phyloP scores from a whole-genome alignment of 1,140 invertebrate species.

The Ctenoplectra terminalis region DNA sequence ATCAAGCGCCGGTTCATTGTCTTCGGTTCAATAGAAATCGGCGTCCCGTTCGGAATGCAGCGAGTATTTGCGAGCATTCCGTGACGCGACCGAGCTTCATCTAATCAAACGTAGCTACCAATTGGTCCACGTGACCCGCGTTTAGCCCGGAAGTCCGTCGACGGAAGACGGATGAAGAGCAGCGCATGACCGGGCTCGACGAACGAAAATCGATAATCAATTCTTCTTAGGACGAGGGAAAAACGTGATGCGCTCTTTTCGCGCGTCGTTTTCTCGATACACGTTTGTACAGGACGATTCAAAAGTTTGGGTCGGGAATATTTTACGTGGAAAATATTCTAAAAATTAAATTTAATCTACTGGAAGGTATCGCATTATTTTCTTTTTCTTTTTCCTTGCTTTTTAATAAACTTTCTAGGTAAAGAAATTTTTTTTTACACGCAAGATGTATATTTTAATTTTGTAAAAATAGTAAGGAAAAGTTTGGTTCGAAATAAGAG shows the following conservation, averaged over 20 bases:
- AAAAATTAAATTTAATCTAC: too few species aligned
- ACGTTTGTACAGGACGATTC: not conserved
- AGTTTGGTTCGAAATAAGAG: too few species aligned
- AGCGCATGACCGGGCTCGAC: constrained; percentile 14
- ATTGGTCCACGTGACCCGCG: constrained; percentile 13
- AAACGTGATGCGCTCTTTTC: too few species aligned
- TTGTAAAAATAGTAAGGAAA: too few species aligned
- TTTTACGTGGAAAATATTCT: too few species aligned
- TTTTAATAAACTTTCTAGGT: too few species aligned
- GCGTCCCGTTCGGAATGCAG: not conserved
- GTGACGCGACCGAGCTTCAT: not conserved
- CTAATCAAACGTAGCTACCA: constrained; percentile 33
- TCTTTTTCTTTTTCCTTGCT: too few species aligned
- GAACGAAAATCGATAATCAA: constrained; percentile 46
- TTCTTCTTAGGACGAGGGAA: not conserved
- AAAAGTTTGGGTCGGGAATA: too few species aligned
- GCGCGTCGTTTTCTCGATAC: not conserved
- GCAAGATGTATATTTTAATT: too few species aligned
- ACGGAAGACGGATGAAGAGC: constrained; percentile 23
- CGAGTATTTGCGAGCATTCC: constrained; percentile 13
- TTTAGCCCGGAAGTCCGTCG: constrained; percentile 20
- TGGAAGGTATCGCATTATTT: too few species aligned
- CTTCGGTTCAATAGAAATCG: constrained; percentile 12
- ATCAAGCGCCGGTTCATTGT: constrained; percentile 13
- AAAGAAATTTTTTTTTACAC: too few species aligned